Percentiles rank a stretch among this genome's conserved stretches.
Conservation (phyloP, 2,113 vertebrate genomes). For the Sapajus apella region DNA sequence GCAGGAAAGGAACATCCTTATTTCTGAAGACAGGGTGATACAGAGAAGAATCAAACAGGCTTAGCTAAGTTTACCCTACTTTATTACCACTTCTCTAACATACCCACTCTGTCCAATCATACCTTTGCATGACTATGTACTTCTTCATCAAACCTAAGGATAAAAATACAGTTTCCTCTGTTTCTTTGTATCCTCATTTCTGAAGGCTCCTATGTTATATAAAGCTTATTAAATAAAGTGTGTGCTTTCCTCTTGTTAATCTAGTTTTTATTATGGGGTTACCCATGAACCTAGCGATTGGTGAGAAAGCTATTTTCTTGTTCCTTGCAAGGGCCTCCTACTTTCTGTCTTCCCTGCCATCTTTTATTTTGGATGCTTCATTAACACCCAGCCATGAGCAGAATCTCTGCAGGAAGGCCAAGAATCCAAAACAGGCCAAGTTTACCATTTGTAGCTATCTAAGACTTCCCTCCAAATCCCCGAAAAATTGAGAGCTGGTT, state of each 20-base stretch:
- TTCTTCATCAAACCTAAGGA: not conserved
- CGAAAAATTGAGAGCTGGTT: not conserved
- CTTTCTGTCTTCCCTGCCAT: not conserved
- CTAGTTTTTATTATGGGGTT: not conserved
- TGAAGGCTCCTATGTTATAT: not conserved
- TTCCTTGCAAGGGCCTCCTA: not conserved
- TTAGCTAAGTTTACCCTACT: not conserved
- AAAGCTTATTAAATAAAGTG: not conserved
- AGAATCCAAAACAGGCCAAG: not conserved
- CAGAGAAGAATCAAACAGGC: not conserved
- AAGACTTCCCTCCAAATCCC: constrained; percentile 27
- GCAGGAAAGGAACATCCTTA: not conserved
- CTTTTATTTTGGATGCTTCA: constrained; percentile 23
- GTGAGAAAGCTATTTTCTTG: not conserved
- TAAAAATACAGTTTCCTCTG: not conserved
- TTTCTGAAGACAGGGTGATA: not conserved
- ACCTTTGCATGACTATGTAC: not conserved
- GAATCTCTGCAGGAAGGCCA: constrained; percentile 17
- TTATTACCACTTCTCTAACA: not conserved
- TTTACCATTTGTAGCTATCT: not conserved
- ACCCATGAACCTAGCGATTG: not conserved
- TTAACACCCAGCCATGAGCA: not conserved
- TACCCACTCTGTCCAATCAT: not conserved
- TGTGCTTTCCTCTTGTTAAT: not conserved
- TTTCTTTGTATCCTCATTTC: not conserved